Evolutionary conservation across 2,888 invertebrate genomes (phyloP).

Genomic region (Dicycla oo): DNA sequence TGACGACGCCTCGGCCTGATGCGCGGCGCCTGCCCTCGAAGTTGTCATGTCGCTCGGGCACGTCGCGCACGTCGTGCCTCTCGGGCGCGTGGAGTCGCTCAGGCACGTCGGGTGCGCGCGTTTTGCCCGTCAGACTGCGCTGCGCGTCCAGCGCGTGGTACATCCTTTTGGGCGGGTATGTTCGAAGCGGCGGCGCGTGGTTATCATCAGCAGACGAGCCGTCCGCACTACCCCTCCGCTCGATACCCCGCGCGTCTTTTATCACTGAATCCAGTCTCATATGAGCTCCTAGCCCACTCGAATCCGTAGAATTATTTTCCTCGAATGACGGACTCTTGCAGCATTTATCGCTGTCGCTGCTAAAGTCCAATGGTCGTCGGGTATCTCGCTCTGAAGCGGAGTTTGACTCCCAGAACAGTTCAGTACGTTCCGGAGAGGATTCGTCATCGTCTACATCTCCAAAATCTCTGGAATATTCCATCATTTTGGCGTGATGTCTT

Average conservation of each 20-base stretch:
- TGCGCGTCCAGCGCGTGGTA: conserved; percentile 73
- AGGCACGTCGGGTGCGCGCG: conserved; percentile 71
- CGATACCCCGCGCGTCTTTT: conserved; percentile 81
- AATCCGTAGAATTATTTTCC: conserved; percentile 85
- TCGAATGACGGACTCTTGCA: conserved; percentile 87
- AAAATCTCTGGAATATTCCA: conserved; percentile 80
- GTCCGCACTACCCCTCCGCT: conserved; percentile 78
- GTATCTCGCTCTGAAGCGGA: conserved; percentile 82
- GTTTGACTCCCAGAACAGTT: conserved; percentile 87
- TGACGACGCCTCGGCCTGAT: conserved; percentile 90
- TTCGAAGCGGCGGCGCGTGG: conserved; percentile 80
- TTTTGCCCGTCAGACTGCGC: conserved; percentile 75
- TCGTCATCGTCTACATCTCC: conserved; percentile 80
- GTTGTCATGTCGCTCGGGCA: conserved; percentile 9
- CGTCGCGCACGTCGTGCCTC: conserved; percentile 3
- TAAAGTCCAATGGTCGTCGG: conserved; percentile 81
- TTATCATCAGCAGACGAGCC: conserved; percentile 80
- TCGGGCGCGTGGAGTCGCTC: conserved; percentile 1
- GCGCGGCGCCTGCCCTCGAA: conserved; percentile 77
- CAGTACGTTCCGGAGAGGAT: conserved; percentile 83
- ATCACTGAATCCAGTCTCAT: conserved; percentile 87
- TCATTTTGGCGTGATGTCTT: conserved; percentile 80
- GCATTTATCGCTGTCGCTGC: conserved; percentile 88
- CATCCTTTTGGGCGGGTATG: conserved; percentile 81
- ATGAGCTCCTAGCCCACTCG: conserved; percentile 81